Evolutionary conservation across 2,113 vertebrate species (phyloP), one percentile per base, ranked within the genome.

Genomic region (Cottus gobio): DNA sequence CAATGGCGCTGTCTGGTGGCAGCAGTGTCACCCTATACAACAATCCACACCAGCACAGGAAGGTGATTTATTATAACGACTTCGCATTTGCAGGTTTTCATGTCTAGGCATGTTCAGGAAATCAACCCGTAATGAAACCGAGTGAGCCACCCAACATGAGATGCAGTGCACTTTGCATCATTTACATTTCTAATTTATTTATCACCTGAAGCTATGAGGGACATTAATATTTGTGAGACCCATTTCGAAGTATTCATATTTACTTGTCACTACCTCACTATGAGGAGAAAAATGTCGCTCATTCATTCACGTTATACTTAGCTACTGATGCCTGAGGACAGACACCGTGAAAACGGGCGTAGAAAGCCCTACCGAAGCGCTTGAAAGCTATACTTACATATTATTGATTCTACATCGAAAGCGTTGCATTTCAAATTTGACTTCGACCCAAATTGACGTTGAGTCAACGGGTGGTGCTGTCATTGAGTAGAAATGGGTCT

Each of bases 331-430:
- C 85, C 72, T 64, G 67, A 2, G 83, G 81, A 82, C 79, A 83
- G 69, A 78, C 79, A 58, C 75, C 69, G 77, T 82, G 57, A 88
- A 86, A 83, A 88, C 83, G 83, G 88, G 85, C 84, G 90, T 84
- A 79, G 46, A 83, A 84, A 91, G 85, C 37, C 63, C 68, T 26
- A 5, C 7, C 74, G 63, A 52, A 57, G 26, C 72, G 74, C 54
- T 69, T 70, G 57, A 39, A 37, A 70, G 24, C 57, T 31, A 44
- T 12, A 71, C 84, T 73, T 39, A 79, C 70, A 28, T 75, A 22
- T 69, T 74, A 80, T 74, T 64, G 82, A 85, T 74, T 84, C 13
- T 63, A 73, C 79, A 65, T 80, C 66, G 37, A 76, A 71, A 79
- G 46, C 48, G 46, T 56, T 72, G 64, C 48, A 67, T 78, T 70